Base-by-base conservation (phyloP, 1,140 invertebrate genomes). In the Oreohelix idahoensis region DNA sequence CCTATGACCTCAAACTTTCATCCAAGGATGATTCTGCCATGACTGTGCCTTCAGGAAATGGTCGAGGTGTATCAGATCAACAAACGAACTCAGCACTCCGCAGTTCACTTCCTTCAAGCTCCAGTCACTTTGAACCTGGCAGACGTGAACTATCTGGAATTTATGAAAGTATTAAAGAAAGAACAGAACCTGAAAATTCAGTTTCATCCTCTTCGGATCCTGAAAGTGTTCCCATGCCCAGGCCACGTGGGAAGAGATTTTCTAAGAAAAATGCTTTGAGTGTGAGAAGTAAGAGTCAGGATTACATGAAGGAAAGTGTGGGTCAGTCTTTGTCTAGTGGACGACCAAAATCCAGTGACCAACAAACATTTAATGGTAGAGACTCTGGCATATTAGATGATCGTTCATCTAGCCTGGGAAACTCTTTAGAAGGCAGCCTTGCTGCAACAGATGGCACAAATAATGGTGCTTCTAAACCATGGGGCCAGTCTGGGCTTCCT, bases 101-200 rank as follows among this genome's bases (percentile, higher is more conserved):
- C 15, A 32, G 32, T 32, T 29, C 84, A n/a, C 35, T 36, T 51
- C 29, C 70, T 70, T 32, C 49, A 49, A n/a, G 49, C 70, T 5
- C 32, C 70, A 35, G 51, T 10, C 82, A 81, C 63, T n/a, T 84
- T 5, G 84, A 83, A 42, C 71, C 84, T 26, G 74, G 63, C 13
- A 23, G 83, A 29, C 49, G 78, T 4, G 84, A 84, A 63, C 36
- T 74, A 0, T 66, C 80, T 32, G 74, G 80, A 49, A 80, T 82
- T 38, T 86, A 84, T 39, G 85, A 86, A 58, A 86, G 85, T 75
- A 86, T 86, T 39, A 79, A 78, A 66, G 85, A 86, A 63, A 58
- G 84, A 36, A 86, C 85, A 17, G 85, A 86, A 36, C 85, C 85
- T 1, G 85, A 86, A 53, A 80, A 84, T 29, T 84, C 85, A 20